Evolutionary conservation across 1,140 invertebrate species (phyloP), one percentile per base, ranked within the genome.

Genomic region (Formica exsecta): DNA sequence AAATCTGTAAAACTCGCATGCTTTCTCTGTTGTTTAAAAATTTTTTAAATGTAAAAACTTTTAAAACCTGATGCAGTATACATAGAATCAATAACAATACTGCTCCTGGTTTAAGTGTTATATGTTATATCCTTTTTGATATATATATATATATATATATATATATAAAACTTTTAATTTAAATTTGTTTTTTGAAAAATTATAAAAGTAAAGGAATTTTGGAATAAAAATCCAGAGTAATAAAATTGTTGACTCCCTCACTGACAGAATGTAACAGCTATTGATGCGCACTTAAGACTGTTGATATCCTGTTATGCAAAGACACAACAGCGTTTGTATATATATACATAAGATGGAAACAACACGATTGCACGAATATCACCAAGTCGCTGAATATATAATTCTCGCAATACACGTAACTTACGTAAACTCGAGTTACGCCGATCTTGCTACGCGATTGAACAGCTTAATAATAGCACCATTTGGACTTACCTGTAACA

Each of bases 401-500:
- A 22, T 73, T 81, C 2, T 70, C 64, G n/a, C n/a, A 54, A 13
- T 11, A 19, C 25, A 41, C 41, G 41, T 83, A 74, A 74, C 79
- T 83, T 83, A 83, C 79, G 68, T 83, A 83, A 83, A 74, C 51
- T 81, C 38, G 36, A 8, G 65, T 22, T 59, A 59, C 19, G 29
- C 11, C 11, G 38, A 81, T 68, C 68, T 83, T 83, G 79, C 41
- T 48, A 25, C 57, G 44, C 38, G 13, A 74, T 73, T 73, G 54
- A 48, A 25, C 79, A 61, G 54, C 48, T 73, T 74, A 48, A 51
- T 61, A 61, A 11, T 51, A 70, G 19, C 29, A 22, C 19, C 66
- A 44, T 29, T 36, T 71, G 54, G 25, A 83, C 79, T 83, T 83
- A 83, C 79, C 79, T 83, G 38, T 9, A 83, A 83, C 79, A 83